phyloP scores from a whole-genome alignment of 2,113 vertebrate genomes.

The Abramis brama region DNA sequence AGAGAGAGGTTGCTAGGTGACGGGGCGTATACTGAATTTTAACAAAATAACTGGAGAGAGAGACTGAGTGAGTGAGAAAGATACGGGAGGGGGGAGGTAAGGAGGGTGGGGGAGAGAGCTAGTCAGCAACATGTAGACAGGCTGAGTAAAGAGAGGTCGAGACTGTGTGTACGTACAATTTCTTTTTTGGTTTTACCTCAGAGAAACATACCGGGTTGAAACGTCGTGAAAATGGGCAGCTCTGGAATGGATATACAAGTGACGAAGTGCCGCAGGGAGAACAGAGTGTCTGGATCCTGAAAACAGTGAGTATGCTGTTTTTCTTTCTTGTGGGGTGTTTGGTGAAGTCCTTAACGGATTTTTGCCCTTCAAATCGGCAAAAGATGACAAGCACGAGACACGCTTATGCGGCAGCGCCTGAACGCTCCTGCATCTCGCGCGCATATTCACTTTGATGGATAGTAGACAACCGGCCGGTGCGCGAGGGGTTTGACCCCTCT shows the following conservation, averaged over 20 bases:
- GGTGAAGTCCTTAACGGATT: constrained; percentile 61
- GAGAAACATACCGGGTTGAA: constrained; percentile 52
- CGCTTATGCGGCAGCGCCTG: constrained; percentile 23
- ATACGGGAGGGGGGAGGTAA: constrained; percentile 44
- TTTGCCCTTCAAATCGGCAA: constrained; percentile 72
- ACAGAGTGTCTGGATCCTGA: constrained; percentile 67
- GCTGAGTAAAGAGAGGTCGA: constrained; percentile 69
- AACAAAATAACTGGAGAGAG: constrained; percentile 73
- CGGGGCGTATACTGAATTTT: constrained; percentile 83
- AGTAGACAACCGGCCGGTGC: constrained; percentile 65
- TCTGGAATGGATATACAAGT: constrained; percentile 70
- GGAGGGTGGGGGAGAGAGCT: constrained; percentile 53
- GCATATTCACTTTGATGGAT: constrained; percentile 43
- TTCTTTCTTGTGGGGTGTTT: constrained; percentile 41
- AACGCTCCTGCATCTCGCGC: constrained; percentile 34
- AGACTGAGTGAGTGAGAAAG: constrained; percentile 48
- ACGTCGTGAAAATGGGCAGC: constrained; percentile 65
- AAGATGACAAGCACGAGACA: constrained; percentile 21
- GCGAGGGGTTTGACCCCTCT: constrained; percentile 77
- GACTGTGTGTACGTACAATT: constrained; percentile 60
- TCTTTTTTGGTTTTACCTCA: constrained; percentile 36
- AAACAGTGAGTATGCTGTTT: constrained; percentile 68
- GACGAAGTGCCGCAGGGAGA: constrained; percentile 66
- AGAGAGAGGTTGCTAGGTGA: constrained; percentile 78
- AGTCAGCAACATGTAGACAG: constrained; percentile 79